phyloP scores from a whole-genome alignment of 2,888 invertebrate species.

The Minunthozetes semirufus region DNA sequence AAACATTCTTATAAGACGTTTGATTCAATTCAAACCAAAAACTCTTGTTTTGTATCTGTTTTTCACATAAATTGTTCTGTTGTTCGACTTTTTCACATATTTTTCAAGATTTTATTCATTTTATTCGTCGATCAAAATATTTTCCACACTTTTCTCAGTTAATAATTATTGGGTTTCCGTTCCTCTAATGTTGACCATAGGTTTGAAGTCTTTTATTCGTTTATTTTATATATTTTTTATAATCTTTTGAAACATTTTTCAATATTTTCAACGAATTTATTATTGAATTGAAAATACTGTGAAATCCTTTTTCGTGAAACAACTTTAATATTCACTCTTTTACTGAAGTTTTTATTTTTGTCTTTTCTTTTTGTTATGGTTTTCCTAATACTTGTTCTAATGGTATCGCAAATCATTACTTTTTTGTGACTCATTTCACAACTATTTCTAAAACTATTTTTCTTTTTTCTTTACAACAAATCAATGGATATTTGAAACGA shows the following conservation, averaged over 20 bases:
- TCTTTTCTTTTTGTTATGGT: too few relatives aligned
- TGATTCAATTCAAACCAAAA: neutral
- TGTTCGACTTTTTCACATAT: neutral
- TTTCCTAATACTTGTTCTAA: neutral
- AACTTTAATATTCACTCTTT: neutral
- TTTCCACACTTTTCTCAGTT: neutral
- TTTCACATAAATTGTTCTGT: neutral
- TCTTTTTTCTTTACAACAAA: neutral
- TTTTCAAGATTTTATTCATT: neutral
- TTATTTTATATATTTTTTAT: too few relatives aligned
- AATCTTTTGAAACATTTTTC: too few relatives aligned
- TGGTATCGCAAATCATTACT: neutral
- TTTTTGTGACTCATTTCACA: neutral
- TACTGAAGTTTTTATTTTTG: neutral
- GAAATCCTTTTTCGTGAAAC: neutral
- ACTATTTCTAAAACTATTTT: neutral
- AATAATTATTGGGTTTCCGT: neutral
- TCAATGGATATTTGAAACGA: conserved; percentile 1
- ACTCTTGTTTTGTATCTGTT: neutral
- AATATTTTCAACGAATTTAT: too few relatives aligned
- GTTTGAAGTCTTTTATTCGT: neutral
- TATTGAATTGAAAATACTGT: too few relatives aligned
- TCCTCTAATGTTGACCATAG: neutral
- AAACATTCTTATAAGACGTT: neutral
- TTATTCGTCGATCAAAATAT: neutral